phyloP scores from a whole-genome alignment of 2,113 vertebrate genomes.

The Corythoichthys haematopterus region DNA sequence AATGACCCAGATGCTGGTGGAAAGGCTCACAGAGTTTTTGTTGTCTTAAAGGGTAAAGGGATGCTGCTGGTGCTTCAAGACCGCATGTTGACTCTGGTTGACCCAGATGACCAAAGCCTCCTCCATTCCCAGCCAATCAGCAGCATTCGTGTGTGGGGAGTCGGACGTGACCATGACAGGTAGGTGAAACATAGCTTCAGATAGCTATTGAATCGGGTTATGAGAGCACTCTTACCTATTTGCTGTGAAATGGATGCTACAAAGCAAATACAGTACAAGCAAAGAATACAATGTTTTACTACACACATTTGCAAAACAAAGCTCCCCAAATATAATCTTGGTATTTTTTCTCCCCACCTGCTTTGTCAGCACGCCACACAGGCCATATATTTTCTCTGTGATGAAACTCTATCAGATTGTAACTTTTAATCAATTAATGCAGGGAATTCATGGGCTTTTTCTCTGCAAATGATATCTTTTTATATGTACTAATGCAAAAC shows the following conservation, averaged over 20 bases:
- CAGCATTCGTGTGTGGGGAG: conserved; percentile 96
- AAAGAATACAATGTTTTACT: too few relatives aligned
- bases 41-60: conserved; percentile 80
- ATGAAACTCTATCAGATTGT: neutral
- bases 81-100: conserved; percentile 86
- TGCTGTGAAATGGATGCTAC: neutral
- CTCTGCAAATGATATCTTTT: neutral
- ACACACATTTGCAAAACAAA: conserved; percentile 9
- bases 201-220: neutral
- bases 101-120: conserved; percentile 86
- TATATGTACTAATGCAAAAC: neutral
- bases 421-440: conserved; percentile 2
- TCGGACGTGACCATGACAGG: conserved; percentile 94
- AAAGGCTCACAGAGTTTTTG: neutral
- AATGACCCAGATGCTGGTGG: neutral
- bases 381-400: conserved; percentile 6
- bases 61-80: conserved; percentile 94
- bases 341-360: neutral
- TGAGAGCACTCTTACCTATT: neutral
- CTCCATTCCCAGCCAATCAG: conserved; percentile 93
- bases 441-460: neutral
- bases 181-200: conserved; percentile 50
- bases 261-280: neutral
- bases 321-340: neutral
- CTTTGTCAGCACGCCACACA: neutral